A percentile compares a stretch with the other conserved stretches of the same genome.
Evolutionary conservation across 2,888 invertebrate genomes (phyloP).

Genomic region (Zygogramma bicolorata): DNA sequence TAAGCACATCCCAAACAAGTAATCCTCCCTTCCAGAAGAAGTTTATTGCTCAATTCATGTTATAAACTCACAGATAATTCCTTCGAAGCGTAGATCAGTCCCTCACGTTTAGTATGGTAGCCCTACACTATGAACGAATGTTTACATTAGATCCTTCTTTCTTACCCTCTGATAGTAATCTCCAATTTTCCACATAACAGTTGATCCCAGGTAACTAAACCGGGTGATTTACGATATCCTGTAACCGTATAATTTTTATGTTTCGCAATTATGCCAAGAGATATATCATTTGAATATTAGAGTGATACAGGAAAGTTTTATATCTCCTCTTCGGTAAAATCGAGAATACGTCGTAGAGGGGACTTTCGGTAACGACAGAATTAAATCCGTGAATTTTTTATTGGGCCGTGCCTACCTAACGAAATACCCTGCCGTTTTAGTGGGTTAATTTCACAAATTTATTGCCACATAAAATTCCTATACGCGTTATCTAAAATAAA

Average conservation of each 20-base stretch:
- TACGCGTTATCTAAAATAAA: constrained; percentile 51
- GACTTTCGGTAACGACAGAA: constrained; percentile 58
- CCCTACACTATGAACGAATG: neutral
- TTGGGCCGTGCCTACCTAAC: constrained; percentile 53
- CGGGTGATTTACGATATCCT: constrained; percentile 30
- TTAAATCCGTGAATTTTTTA: constrained; percentile 62
- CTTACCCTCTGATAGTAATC: constrained; percentile 1
- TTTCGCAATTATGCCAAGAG: constrained; percentile 36
- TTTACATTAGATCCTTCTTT: neutral
- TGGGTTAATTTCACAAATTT: constrained; percentile 58
- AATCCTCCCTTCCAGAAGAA: too few relatives aligned
- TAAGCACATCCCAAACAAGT: too few relatives aligned
- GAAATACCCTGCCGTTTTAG: constrained; percentile 54
- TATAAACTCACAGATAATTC: neutral
- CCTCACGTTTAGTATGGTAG: neutral
- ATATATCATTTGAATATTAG: constrained; percentile 47
- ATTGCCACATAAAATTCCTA: constrained; percentile 53
- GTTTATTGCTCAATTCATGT: neutral
- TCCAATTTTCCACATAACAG: constrained; percentile 7
- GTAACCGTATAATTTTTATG: constrained; percentile 30
- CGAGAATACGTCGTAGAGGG: constrained; percentile 52
- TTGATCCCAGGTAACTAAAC: constrained; percentile 31
- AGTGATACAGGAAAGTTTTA: constrained; percentile 57
- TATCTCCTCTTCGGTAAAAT: constrained; percentile 58
- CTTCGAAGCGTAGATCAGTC: neutral